Base-by-base conservation (phyloP, 64 coral and sea anemone species). In the Catalaphyllia jardinei region DNA sequence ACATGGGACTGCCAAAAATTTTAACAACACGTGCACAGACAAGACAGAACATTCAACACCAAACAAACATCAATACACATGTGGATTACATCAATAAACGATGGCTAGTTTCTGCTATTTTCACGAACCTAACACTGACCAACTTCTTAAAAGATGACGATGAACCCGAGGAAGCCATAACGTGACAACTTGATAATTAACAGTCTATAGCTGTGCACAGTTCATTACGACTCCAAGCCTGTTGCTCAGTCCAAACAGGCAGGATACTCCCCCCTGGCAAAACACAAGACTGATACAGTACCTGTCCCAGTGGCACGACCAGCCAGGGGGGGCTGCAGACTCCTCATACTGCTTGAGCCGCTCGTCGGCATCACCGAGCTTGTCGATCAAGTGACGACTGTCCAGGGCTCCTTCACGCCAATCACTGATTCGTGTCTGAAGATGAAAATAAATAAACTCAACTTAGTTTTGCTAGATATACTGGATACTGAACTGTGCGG, bases 301-400 rank as follows among this genome's bases (percentile, higher is more conserved):
- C 96, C 96, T 98, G 96, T 98, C 93, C 96, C 96, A 98, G 87
- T 98, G 91, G 90, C 96, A 98, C 63, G 81, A 95, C 96, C 96
- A 98, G 52, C 93, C 96, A 95, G 93, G 90, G 81, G 96, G 96
- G 52, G 90, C 90, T 76, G 96, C 96, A 22, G 93, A 95, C 60
- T 98, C 90, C 76, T 98, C 96, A 85, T 98, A 98, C 67, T 92
- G 73, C 86, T 93, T 90, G 64, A 98, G 88, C 57, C 95, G 90
- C 67, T 87, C 77, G 62, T 94, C 88, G 15, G 96, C 96, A 38
- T 98, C 96, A 77, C 84, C 83, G 64, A 98, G 88, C 63, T 93
- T 94, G 73, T 42, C 60, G 18, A 98, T 63, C 10, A 98, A 89
- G 77, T 98, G 83, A 13, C 60, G 74, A 71, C 96, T 98, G 67